Percentiles rank a stretch among this genome's conserved stretches.
These are phyloP conservation scores for Prunella himalayana DNA, from an alignment of 2,113 vertebrate genomes.

Conservation along the genomic window DNA sequence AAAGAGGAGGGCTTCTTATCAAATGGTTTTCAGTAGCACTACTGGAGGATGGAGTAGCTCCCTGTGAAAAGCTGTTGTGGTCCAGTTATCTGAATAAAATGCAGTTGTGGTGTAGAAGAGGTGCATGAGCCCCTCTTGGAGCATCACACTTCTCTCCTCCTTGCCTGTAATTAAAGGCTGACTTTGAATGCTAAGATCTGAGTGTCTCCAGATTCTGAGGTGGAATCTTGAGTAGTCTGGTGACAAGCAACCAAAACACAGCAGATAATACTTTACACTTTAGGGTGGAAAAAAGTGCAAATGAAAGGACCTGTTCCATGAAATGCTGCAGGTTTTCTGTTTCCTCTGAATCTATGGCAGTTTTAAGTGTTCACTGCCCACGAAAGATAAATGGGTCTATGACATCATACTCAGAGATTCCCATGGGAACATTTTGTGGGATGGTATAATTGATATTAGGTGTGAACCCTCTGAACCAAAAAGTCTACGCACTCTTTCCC, in stretches of 20 bases:
- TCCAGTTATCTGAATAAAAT: background rate
- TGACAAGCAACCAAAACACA: background rate
- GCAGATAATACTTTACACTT: background rate
- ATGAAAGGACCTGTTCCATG: background rate
- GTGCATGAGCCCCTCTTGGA: background rate
- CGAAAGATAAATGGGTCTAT: background rate
- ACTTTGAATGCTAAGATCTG: background rate
- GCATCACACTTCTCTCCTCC: background rate
- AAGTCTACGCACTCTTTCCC: background rate
- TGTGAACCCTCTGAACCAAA: background rate
- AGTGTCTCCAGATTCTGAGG: background rate
- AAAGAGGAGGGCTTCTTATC: background rate
- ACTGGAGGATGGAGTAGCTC: background rate
- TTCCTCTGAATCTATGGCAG: background rate
- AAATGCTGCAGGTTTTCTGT: background rate
- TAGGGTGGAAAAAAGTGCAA: background rate
- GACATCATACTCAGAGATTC: background rate
- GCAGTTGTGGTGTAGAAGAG: background rate
- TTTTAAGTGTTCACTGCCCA: background rate
- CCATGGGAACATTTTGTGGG: background rate
- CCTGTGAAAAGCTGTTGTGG: background rate
- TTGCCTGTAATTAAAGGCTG: background rate
- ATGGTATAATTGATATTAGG: background rate
- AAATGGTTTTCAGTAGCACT: accelerated
- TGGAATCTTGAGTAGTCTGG: background rate